Percentiles rank a stretch among this genome's conserved stretches.
Evolutionary conservation across 1,140 invertebrate species (phyloP).

Genomic region (Brachionus sp.): DNA sequence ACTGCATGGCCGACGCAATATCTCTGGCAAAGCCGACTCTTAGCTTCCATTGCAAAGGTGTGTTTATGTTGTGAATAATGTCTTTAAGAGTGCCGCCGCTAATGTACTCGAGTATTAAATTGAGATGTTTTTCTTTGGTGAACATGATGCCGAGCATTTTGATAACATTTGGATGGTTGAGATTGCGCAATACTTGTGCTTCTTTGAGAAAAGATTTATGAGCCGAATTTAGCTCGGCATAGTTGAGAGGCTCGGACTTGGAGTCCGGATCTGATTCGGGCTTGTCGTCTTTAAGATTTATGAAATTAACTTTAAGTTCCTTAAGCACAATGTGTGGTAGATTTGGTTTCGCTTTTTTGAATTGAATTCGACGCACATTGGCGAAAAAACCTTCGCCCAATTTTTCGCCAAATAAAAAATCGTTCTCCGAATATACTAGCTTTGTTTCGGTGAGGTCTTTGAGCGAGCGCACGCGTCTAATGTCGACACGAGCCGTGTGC

Average conservation of each 20-base stretch:
- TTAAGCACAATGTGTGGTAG: constrained; percentile 7
- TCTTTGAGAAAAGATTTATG: constrained; percentile 52
- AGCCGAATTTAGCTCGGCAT: constrained; percentile 40
- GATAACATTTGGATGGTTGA: constrained; percentile 82
- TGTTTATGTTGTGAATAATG: constrained; percentile 51
- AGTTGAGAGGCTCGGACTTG: background rate
- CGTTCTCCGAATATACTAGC: background rate
- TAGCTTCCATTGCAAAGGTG: constrained; percentile 52
- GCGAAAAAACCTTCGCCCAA: constrained; percentile 41
- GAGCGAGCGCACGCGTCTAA: background rate
- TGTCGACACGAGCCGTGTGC: constrained; percentile 21
- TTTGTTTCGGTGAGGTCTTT: background rate
- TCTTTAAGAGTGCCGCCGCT: constrained; percentile 56
- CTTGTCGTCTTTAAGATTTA: constrained; percentile 8
- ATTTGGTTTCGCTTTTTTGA: background rate
- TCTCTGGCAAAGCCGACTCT: constrained; percentile 54
- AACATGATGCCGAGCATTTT: constrained; percentile 88
- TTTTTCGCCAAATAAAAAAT: constrained; percentile 26
- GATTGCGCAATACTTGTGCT: constrained; percentile 79
- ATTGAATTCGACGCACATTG: background rate
- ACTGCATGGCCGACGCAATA: constrained; percentile 58
- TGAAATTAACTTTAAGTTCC: background rate
- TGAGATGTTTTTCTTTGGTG: constrained; percentile 78
- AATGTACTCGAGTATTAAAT: constrained; percentile 70
- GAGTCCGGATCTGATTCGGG: background rate